These are phyloP conservation scores for Dicranocentrus wangi DNA, from an alignment of 2,888 invertebrate genomes.

Conservation along the genomic window DNA sequence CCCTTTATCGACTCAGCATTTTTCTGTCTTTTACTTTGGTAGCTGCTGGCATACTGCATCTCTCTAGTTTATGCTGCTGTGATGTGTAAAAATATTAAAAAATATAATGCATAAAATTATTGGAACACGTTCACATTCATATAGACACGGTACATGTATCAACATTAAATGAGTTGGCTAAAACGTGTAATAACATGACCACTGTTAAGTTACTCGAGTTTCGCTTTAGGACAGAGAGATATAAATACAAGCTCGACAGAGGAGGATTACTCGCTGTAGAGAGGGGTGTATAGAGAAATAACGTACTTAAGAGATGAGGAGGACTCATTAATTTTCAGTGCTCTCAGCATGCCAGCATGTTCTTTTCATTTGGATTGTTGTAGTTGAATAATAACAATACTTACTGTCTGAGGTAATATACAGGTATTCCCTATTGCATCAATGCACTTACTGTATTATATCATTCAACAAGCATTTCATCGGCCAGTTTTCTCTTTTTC, in stretches of 20 bases:
- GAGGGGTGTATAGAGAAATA: slow-evolving; percentile 13
- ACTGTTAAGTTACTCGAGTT: slow-evolving; percentile 41
- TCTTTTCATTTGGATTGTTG: slow-evolving; percentile 6
- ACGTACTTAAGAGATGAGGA: slow-evolving; percentile 22
- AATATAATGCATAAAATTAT: slow-evolving; percentile 16
- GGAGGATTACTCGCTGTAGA: not conserved
- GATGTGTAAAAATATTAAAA: not conserved
- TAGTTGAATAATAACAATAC: too few species aligned
- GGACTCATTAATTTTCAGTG: slow-evolving; percentile 54
- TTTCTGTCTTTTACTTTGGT: not conserved
- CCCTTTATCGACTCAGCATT: not conserved
- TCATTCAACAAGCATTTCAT: slow-evolving; percentile 22
- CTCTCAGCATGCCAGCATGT: slow-evolving; percentile 48
- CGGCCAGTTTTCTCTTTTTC: slow-evolving; percentile 22
- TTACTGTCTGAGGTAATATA: too few species aligned
- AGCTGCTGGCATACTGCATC: not conserved
- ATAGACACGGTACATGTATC: not conserved
- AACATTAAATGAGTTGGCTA: too few species aligned
- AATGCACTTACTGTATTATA: too few species aligned
- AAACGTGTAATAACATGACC: slow-evolving; percentile 22
- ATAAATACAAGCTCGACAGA: too few species aligned
- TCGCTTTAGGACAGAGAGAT: slow-evolving; percentile 17
- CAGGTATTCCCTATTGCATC: too few species aligned
- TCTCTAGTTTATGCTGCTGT: not conserved
- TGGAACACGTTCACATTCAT: slow-evolving; percentile 13